Conservation (phyloP, 2,888 invertebrate species). For the Nephrotoma flavescens region DNA sequence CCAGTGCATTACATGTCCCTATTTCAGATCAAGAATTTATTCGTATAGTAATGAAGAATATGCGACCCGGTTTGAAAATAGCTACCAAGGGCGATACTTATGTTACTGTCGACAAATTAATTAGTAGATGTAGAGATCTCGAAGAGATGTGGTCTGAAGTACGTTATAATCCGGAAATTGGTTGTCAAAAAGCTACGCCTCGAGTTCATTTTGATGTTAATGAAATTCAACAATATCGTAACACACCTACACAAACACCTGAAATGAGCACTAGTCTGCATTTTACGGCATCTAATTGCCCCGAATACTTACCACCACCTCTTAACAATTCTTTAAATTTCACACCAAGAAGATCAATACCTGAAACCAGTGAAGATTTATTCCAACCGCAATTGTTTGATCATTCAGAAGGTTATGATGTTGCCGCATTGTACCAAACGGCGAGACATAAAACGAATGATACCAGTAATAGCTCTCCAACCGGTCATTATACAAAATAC, state of each 20-base stretch:
- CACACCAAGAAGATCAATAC: no score
- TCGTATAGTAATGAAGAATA: not conserved
- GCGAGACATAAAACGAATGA: no score
- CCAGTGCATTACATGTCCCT: not conserved
- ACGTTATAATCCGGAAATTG: not conserved
- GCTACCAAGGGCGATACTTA: not conserved
- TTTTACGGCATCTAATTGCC: no score
- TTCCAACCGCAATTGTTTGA: no score
- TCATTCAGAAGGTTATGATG: not conserved
- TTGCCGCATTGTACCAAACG: not conserved
- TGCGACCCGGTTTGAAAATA: not conserved
- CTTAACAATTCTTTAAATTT: no score
- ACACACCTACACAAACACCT: not conserved
- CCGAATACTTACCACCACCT: no score
- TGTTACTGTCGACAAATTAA: not conserved
- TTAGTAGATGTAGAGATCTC: not conserved
- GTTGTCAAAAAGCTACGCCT: not conserved
- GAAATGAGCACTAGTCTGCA: no score
- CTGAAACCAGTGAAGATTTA: no score
- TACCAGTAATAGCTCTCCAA: no score
- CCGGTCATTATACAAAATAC: no score
- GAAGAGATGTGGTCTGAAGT: not conserved
- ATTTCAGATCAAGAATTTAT: not conserved
- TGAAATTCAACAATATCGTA: not conserved
- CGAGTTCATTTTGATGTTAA: not conserved